A percentile compares a stretch with the other conserved stretches of the same genome.
Evolutionary conservation across 2,888 invertebrate species (phyloP).

Genomic region (Trileptium ribeirensis): DNA sequence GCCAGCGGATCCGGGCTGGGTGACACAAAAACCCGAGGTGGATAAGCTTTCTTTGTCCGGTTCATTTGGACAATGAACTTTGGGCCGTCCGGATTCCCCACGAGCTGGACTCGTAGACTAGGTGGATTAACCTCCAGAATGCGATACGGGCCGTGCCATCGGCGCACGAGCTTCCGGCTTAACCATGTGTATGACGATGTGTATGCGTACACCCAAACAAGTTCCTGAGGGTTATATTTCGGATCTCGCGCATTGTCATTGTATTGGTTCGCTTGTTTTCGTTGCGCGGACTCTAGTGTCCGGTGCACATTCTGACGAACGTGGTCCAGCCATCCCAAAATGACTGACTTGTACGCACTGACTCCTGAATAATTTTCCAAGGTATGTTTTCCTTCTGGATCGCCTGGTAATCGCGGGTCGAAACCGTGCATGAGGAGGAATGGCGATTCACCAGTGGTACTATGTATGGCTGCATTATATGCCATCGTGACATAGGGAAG

Average conservation of each 20-base stretch:
- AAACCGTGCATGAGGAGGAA: slow-evolving; percentile 28
- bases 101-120: no score
- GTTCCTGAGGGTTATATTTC: background rate
- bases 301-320: background rate
- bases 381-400: slow-evolving; percentile 5
- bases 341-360: background rate
- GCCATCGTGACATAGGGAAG: slow-evolving; percentile 35
- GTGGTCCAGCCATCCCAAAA: background rate
- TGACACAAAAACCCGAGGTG: no score
- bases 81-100: no score
- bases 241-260: background rate
- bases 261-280: background rate
- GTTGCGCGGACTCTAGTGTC: background rate
- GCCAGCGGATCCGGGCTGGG: no score
- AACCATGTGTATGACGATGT: background rate
- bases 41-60: no score
- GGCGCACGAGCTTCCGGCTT: background rate
- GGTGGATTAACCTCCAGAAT: no score
- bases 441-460: slow-evolving; percentile 33
- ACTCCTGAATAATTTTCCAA: background rate
- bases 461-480: slow-evolving; percentile 35
- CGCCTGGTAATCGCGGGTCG: slow-evolving; percentile 30
- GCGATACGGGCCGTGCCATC: slow-evolving; percentile 5
- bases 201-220: background rate
- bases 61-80: no score